phyloP scores from a whole-genome alignment of 2,888 invertebrate genomes.

The Polyommatus icarus region DNA sequence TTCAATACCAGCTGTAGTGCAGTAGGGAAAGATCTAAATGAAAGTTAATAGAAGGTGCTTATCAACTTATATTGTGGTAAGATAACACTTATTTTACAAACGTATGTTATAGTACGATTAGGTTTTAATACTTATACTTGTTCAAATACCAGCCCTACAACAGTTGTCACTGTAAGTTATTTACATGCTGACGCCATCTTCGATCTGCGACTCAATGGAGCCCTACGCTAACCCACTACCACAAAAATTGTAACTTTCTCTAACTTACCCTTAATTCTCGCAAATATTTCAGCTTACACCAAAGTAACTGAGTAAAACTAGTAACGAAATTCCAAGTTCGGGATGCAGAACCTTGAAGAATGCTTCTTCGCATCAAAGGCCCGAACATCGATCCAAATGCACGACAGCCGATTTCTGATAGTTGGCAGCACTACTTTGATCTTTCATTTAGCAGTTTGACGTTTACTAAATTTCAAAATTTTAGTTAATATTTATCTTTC shows the following conservation, averaged over 20 bases:
- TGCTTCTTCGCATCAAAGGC: conserved; percentile 82
- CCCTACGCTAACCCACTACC: conserved; percentile 55
- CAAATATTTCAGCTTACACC: conserved; percentile 82
- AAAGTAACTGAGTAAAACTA: conserved; percentile 81
- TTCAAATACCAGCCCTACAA: conserved; percentile 46
- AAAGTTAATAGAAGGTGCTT: background rate
- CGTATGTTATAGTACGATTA: background rate
- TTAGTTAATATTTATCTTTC: background rate
- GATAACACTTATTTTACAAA: background rate
- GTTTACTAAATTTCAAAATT: conserved; percentile 34
- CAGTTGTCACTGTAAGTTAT: conserved; percentile 67
- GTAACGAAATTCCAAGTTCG: conserved; percentile 85
- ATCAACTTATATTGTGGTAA: background rate
- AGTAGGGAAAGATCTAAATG: background rate
- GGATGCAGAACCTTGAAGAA: conserved; percentile 84
- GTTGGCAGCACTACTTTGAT: conserved; percentile 57
- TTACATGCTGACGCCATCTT: conserved; percentile 79
- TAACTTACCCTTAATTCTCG: conserved; percentile 76
- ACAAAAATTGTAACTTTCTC: conserved; percentile 37
- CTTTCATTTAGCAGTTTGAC: conserved; percentile 39
- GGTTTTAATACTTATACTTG: conserved; percentile 25
- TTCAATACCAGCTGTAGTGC: conserved; percentile 43
- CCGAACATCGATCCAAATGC: conserved; percentile 85
- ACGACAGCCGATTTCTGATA: conserved; percentile 61
- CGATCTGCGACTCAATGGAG: conserved; percentile 66